A percentile compares a stretch with the other conserved stretches of the same genome.
Conservation (phyloP, 1,140 invertebrate species). For the Zaprionus capensis region DNA sequence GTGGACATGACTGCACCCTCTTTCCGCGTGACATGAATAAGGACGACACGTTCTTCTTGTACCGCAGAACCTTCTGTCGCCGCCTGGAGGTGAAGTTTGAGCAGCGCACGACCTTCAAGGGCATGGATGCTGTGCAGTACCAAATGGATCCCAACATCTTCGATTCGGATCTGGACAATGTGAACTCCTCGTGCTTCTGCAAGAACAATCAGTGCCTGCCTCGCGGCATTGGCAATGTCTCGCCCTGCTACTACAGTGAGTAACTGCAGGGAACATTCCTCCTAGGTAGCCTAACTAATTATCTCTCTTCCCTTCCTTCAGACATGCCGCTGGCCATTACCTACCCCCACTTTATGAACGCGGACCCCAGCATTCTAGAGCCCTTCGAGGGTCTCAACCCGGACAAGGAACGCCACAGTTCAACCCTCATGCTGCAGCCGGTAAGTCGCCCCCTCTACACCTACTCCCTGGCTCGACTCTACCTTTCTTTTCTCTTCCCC, state of each 20-base stretch:
- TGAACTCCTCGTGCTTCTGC: slow-evolving; percentile 76
- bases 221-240: slow-evolving; percentile 88
- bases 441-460: slow-evolving; percentile 78
- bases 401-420: slow-evolving; percentile 85
- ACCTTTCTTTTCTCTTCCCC: neutral
- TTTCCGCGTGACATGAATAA: slow-evolving; percentile 86
- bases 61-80: slow-evolving; percentile 89
- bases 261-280: slow-evolving; percentile 23
- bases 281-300: neutral
- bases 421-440: slow-evolving; percentile 85
- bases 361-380: slow-evolving; percentile 87
- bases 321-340: slow-evolving; percentile 89
- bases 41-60: slow-evolving; percentile 86
- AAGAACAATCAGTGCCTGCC: slow-evolving; percentile 88
- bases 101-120: slow-evolving; percentile 52
- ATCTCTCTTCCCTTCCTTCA: slow-evolving; percentile 55
- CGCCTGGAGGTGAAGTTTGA: slow-evolving; percentile 86
- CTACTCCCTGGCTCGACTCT: neutral
- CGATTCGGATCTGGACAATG: slow-evolving; percentile 75
- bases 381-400: slow-evolving; percentile 89
- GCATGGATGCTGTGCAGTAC: slow-evolving; percentile 84
- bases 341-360: slow-evolving; percentile 91
- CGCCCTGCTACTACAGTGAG: slow-evolving; percentile 91
- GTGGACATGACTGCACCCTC: slow-evolving; percentile 87
- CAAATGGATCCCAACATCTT: slow-evolving; percentile 86